These are phyloP conservation scores for Norana najaformis DNA, from an alignment of 2,888 invertebrate species.

Conservation along the genomic window DNA sequence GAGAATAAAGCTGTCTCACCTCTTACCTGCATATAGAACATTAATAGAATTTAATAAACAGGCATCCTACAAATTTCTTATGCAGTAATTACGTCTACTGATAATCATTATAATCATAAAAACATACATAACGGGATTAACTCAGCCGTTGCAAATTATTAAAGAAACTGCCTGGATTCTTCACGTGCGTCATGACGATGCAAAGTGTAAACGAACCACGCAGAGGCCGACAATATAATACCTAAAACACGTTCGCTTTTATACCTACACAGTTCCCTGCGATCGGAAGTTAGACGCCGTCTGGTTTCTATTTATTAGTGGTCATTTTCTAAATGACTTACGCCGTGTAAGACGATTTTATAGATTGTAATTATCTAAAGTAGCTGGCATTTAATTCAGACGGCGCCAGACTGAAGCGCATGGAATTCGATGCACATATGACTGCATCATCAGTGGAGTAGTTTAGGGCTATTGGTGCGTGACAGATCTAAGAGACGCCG, in stretches of 20 bases:
- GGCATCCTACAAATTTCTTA: background rate
- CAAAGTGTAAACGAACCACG: too few species aligned
- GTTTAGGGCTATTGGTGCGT: background rate
- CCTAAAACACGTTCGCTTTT: too few species aligned
- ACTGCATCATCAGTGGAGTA: background rate
- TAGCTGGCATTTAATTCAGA: too few species aligned
- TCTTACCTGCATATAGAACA: background rate
- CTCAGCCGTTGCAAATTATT: background rate
- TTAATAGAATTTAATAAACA: background rate
- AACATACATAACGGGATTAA: background rate
- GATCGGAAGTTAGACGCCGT: too few species aligned
- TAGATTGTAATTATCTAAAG: too few species aligned
- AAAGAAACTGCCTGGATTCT: background rate
- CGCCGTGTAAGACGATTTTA: too few species aligned
- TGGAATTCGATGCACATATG: too few species aligned
- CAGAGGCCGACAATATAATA: too few species aligned
- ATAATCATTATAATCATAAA: too few species aligned
- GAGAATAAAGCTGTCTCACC: too few species aligned
- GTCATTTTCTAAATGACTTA: background rate
- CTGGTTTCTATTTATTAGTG: background rate
- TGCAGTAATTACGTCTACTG: background rate
- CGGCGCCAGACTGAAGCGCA: too few species aligned
- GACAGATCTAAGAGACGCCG: background rate
- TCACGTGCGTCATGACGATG: background rate
- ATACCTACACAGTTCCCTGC: too few species aligned